A percentile compares a stretch with the other conserved stretches of the same genome.
Conservation (phyloP, 2,113 vertebrate genomes). For the Pyxicephalus adspersus region DNA sequence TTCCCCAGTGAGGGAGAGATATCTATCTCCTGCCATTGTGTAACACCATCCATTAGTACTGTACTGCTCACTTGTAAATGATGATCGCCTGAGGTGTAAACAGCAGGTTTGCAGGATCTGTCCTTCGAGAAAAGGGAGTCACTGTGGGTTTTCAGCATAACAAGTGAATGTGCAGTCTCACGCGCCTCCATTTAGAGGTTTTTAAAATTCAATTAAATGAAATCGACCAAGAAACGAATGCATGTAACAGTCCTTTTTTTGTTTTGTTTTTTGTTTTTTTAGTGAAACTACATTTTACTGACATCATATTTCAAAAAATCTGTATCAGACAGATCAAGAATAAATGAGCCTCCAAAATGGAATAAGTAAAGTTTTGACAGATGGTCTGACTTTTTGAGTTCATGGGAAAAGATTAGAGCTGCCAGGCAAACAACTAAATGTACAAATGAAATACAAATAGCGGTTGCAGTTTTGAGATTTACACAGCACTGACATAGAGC, state of each 20-base stretch:
- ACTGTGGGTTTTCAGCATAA: slow-evolving; percentile 39
- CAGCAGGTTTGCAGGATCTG: slow-evolving; percentile 21
- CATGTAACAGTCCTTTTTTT: slow-evolving; percentile 39
- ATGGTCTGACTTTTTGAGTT: not conserved
- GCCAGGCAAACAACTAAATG: no score
- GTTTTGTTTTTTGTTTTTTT: slow-evolving; percentile 12
- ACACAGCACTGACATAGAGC: no score
- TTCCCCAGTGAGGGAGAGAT: slow-evolving; percentile 13
- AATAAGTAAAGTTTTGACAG: not conserved
- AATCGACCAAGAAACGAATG: slow-evolving; percentile 35
- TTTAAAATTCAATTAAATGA: slow-evolving; percentile 50
- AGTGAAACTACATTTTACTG: slow-evolving; percentile 33
- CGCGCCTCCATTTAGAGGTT: slow-evolving; percentile 29
- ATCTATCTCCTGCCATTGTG: slow-evolving; percentile 30
- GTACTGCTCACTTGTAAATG: slow-evolving; percentile 26
- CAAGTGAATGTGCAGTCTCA: slow-evolving; percentile 41
- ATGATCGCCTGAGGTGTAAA: slow-evolving; percentile 45
- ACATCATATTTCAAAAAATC: slow-evolving; percentile 23
- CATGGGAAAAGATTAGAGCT: no score
- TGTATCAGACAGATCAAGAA: slow-evolving; percentile 5
- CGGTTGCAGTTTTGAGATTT: no score
- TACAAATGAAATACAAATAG: no score
- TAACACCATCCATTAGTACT: slow-evolving; percentile 14
- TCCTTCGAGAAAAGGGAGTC: slow-evolving; percentile 34
- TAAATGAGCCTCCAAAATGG: not conserved